Base-by-base conservation (phyloP, 2,888 invertebrate species). In the Shargacucullia verbasci region DNA sequence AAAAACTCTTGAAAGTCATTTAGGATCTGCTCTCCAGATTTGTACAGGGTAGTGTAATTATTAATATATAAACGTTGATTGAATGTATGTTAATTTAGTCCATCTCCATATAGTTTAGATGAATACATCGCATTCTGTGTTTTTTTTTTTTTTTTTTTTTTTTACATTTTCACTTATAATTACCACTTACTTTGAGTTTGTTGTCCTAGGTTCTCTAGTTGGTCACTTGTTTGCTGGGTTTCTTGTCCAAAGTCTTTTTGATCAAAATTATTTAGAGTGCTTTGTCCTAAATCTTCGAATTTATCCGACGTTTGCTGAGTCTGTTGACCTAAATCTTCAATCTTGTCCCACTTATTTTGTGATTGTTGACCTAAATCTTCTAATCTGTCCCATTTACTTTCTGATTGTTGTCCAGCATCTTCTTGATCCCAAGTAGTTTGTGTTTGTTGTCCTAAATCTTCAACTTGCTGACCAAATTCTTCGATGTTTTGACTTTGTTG, bases 291-390 rank as follows among this genome's bases (percentile, higher is more conserved):
- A 56, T 59, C 52, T 47, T 71, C 59, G 37, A 74, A 56, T 50
- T 70, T 69, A 48, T 73, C 67, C 64, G 68, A 76, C 27, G 74
- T 73, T 50, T 63, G 70, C 69, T 80, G 79, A 20, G 69, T 63
- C 66, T 83, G 78, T 48, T 80, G 79, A 0, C 71, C 73, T 9
- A 65, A 33, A 55, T 85, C 82, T 77, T 87, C 79, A 6, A 69
- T 60, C 31, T 78, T 83, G 34, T 75, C 78, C 70, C 64, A 80
- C 50, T 74, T 74, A 14, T 62, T 80, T 73, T 66, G 60, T 6
- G 79, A 69, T 67, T 86, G 82, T 62, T 88, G 88, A 40, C 74
- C 80, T 45, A 82, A 64, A 48, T 82, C 63, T 65, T 84, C 82
- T 47, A 78, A 48, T 20, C 79, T 76, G 13, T 74, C 73, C 77